Evolutionary conservation across 2,113 vertebrate genomes (phyloP).

Genomic region (Lampris megalopsis): DNA sequence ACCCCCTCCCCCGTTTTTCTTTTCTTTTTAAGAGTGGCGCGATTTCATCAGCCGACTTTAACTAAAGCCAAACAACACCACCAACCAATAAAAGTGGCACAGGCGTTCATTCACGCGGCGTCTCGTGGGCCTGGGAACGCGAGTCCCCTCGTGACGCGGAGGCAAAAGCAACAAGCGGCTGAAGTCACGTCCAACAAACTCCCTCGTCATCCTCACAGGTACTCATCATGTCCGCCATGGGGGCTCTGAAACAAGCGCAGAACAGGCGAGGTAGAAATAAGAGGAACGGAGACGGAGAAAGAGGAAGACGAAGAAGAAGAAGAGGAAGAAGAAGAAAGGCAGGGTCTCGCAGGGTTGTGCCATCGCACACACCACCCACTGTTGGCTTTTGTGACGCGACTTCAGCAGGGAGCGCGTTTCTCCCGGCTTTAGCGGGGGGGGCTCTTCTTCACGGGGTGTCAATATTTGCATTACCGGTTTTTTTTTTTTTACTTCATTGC

Average conservation of each 20-base stretch:
- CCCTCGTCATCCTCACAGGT: too few species aligned
- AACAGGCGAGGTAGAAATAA: slow-evolving; percentile 21
- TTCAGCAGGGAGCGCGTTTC: slow-evolving; percentile 15
- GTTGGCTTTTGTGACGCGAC: slow-evolving; percentile 51
- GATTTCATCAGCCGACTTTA: not conserved
- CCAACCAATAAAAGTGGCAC: not conserved
- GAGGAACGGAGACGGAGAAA: not conserved
- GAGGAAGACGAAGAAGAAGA: not conserved
- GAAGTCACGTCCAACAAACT: slow-evolving; percentile 56
- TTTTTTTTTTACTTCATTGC: slow-evolving; percentile 30
- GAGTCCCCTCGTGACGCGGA: not conserved
- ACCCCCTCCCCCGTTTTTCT: too few species aligned
- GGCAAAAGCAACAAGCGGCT: slow-evolving; percentile 65
- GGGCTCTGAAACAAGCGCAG: not conserved
- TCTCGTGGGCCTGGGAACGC: too few species aligned
- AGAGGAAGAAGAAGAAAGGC: not conserved
- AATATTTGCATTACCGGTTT: slow-evolving; percentile 44
- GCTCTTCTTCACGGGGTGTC: slow-evolving; percentile 36
- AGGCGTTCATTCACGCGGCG: slow-evolving; percentile 5
- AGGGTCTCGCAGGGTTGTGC: slow-evolving; percentile 22
- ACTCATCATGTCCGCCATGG: too few species aligned
- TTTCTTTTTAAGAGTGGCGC: slow-evolving; percentile 4
- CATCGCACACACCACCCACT: slow-evolving; percentile 25
- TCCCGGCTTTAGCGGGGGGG: slow-evolving; percentile 11
- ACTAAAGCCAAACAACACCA: not conserved